A percentile compares a stretch with the other conserved stretches of the same genome.
These are phyloP conservation scores for Brachirus orientalis DNA, from an alignment of 2,113 vertebrate genomes.

Conservation along the genomic window DNA sequence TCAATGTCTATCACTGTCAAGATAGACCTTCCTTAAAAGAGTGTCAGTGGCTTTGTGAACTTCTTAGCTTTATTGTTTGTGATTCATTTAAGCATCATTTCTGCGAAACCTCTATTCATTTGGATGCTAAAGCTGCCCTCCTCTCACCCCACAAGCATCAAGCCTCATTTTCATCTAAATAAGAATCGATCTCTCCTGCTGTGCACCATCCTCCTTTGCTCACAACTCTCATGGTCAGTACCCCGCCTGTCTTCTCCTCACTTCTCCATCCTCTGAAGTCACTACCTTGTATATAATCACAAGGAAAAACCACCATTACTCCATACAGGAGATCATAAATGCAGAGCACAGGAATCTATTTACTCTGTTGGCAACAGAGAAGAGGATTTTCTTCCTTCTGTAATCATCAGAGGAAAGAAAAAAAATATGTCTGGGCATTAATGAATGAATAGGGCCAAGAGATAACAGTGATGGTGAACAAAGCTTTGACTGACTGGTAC, in stretches of 20 bases:
- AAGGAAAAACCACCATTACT: constrained; percentile 20
- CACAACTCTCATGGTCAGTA: constrained; percentile 78
- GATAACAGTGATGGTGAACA: constrained; percentile 62
- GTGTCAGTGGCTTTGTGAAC: constrained; percentile 51
- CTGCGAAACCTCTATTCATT: constrained; percentile 76
- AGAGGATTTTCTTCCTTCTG: constrained; percentile 5
- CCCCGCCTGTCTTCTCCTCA: constrained; percentile 69
- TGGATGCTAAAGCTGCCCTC: constrained; percentile 80
- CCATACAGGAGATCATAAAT: constrained; percentile 28
- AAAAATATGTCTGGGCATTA: constrained; percentile 47
- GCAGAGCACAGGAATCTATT: constrained; percentile 14
- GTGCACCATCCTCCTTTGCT: constrained; percentile 77
- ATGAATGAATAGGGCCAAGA: constrained; percentile 59
- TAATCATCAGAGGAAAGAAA: constrained; percentile 21
- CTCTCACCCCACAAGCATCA: constrained; percentile 79
- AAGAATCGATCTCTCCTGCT: constrained; percentile 85
- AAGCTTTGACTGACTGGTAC: constrained; percentile 80
- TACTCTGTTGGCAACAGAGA: neutral
- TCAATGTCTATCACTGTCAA: constrained; percentile 37
- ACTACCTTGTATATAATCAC: constrained; percentile 50
- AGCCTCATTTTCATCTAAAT: constrained; percentile 89
- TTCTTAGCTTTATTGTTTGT: constrained; percentile 56
- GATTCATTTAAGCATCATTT: constrained; percentile 63
- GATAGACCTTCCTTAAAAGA: constrained; percentile 26
- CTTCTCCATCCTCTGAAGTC: constrained; percentile 59